These are phyloP conservation scores for Todus mexicanus DNA, from an alignment of 2,797 vertebrate species.

Conservation along the genomic window DNA sequence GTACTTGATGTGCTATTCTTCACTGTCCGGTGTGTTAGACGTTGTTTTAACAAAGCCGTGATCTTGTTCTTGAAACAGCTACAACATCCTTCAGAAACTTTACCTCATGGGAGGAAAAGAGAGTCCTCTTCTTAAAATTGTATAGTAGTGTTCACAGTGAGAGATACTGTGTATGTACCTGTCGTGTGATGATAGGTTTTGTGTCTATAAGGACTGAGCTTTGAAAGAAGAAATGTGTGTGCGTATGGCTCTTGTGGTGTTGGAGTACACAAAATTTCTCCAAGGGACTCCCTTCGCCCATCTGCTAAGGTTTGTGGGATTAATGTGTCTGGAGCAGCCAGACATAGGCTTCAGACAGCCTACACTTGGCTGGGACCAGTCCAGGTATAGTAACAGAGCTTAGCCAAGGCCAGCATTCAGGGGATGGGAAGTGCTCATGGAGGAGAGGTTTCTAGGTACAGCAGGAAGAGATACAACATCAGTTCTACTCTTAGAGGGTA, in stretches of 20 bases:
- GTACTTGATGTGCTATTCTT: background rate
- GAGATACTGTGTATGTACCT: background rate
- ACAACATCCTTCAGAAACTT: background rate
- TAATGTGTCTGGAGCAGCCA: background rate
- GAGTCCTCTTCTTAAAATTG: background rate
- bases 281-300: background rate
- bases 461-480: background rate
- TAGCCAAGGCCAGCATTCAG: background rate
- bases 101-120: background rate
- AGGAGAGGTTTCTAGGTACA: background rate
- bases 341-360: background rate
- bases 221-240: background rate
- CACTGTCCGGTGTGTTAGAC: background rate
- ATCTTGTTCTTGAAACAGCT: slow-evolving; percentile 2
- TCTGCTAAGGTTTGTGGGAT: background rate
- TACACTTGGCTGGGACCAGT: background rate
- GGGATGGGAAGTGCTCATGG: background rate
- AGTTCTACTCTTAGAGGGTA: background rate
- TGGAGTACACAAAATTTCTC: background rate
- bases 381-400: background rate
- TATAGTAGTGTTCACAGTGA: background rate
- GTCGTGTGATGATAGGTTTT: background rate
- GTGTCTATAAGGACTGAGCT: background rate
- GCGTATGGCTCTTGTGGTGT: background rate
- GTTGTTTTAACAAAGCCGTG: background rate